These are phyloP conservation scores for Indicator maculatus DNA, from an alignment of 2,113 vertebrate genomes.

Conservation along the genomic window DNA sequence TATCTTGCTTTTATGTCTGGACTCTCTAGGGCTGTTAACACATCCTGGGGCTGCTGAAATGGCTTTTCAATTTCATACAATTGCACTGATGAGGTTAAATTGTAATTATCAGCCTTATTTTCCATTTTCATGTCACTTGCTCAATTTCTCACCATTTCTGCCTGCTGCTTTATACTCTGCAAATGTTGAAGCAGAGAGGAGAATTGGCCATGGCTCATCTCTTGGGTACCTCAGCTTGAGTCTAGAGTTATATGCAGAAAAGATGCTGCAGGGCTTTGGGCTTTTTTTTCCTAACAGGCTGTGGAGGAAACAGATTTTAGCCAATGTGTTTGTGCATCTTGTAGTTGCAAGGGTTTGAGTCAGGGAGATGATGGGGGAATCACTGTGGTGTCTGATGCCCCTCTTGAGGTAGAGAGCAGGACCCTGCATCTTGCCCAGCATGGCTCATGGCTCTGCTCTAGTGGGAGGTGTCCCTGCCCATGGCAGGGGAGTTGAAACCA, in stretches of 20 bases:
- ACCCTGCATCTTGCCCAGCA: neutral
- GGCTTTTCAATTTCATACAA: constrained; percentile 26
- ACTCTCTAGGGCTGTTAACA: neutral
- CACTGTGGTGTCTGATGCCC: neutral
- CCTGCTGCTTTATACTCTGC: neutral
- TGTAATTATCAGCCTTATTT: constrained; percentile 35
- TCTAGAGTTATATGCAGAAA: neutral
- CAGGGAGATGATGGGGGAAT: neutral
- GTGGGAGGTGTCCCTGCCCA: no score
- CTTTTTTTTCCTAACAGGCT: neutral
- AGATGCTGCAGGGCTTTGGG: neutral
- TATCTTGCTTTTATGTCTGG: constrained; percentile 35
- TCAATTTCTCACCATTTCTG: neutral
- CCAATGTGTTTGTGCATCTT: neutral
- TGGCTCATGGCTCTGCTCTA: neutral
- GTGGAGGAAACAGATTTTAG: neutral
- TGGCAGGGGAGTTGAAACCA: no score
- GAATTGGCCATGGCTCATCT: neutral
- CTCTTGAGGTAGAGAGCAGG: neutral
- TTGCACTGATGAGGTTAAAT: neutral
- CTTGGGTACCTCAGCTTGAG: neutral
- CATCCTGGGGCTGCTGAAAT: constrained; percentile 12
- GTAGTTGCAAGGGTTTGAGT: neutral
- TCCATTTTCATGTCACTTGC: neutral
- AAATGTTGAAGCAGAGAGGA: neutral